Conservation (phyloP, 2,113 vertebrate genomes). For the Callipepla squamata region DNA sequence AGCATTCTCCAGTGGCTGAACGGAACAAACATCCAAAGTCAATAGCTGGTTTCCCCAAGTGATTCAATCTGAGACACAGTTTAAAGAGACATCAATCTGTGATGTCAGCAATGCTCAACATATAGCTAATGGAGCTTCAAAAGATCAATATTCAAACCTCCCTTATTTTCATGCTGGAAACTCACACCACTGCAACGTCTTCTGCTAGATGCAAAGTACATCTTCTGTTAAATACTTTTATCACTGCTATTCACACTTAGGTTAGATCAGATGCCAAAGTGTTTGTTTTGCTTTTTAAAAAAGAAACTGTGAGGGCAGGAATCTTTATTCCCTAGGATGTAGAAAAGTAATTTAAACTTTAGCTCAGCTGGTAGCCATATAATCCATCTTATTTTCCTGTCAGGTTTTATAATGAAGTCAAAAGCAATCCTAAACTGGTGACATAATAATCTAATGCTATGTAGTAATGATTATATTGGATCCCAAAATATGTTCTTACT, state of each 20-base stretch:
- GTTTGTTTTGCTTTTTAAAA: background rate
- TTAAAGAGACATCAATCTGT: conserved; percentile 90
- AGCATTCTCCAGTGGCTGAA: conserved; percentile 74
- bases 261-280: background rate
- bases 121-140: conserved; percentile 87
- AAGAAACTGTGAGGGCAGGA: background rate
- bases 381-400: conserved; percentile 39
- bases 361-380: background rate
- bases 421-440: background rate
- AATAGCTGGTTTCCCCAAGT: conserved; percentile 83
- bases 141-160: conserved; percentile 87
- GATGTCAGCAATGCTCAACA: conserved; percentile 80
- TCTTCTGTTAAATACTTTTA: background rate
- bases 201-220: background rate
- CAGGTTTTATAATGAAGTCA: conserved; percentile 42
- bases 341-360: conserved; percentile 9
- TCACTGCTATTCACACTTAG: background rate
- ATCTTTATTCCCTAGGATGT: background rate
- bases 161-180: conserved; percentile 54
- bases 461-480: background rate
- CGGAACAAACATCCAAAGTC: conserved; percentile 79
- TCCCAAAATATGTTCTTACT: background rate
- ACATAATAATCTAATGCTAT: conserved; percentile 4
- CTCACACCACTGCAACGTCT: background rate
- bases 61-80: conserved; percentile 79